Conservation (phyloP, 2,797 vertebrate species). For the Alcedo quadribrachys region DNA sequence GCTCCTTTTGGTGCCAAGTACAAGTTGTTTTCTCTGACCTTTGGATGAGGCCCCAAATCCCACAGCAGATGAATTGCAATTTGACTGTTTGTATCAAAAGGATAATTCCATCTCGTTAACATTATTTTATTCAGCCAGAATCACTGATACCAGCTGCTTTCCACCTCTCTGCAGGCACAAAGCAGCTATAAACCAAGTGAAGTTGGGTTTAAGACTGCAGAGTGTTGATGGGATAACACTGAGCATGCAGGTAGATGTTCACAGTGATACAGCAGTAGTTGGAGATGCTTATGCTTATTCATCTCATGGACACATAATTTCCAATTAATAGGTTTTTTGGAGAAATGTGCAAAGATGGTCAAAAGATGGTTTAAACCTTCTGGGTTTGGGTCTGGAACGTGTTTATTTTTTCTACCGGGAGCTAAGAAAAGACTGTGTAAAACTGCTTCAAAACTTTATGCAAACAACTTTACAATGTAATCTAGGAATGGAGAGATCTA, state of each 20-base stretch:
- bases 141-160: not conserved
- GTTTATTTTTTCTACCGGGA: not conserved
- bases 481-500: not conserved
- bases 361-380: not conserved
- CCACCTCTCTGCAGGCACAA: not conserved
- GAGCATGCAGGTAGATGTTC: not conserved
- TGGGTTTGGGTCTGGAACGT: not conserved
- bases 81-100: not conserved
- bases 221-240: not conserved
- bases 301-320: not conserved
- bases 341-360: not conserved
- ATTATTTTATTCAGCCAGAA: not conserved
- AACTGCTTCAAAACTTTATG: not conserved
- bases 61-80: not conserved
- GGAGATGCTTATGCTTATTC: not conserved
- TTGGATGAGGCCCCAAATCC: not conserved
- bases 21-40: not conserved
- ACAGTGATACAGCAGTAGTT: not conserved
- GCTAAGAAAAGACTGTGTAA: not conserved
- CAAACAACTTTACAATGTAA: not conserved
- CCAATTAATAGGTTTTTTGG: too few species aligned
- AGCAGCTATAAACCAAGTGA: too few species aligned
- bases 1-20: not conserved
- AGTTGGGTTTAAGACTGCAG: not conserved
- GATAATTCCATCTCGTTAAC: not conserved